phyloP scores from a whole-genome alignment of 1,140 invertebrate species.

The Brachionus rubens region DNA sequence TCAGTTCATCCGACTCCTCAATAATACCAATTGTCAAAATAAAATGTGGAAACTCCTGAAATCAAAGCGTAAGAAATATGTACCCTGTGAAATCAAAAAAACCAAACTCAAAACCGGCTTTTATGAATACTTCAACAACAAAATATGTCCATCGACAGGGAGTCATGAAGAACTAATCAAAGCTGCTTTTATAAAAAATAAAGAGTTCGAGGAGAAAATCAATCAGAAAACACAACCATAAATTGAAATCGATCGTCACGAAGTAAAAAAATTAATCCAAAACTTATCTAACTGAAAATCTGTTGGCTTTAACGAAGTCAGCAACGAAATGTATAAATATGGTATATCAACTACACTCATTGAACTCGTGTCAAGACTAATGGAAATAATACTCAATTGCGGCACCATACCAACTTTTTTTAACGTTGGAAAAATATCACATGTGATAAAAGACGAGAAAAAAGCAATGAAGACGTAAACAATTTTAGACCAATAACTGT shows the following conservation, averaged over 20 bases:
- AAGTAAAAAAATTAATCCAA: background rate
- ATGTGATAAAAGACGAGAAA: background rate
- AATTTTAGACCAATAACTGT: slow-evolving; percentile 3
- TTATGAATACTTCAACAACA: no score
- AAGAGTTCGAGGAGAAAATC: background rate
- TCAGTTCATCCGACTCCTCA: background rate
- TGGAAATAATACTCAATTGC: slow-evolving; percentile 2
- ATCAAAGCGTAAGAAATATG: no score
- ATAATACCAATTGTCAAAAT: background rate
- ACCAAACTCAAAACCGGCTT: no score
- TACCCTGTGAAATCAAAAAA: no score
- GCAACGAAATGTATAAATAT: background rate
- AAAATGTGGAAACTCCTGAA: no score
- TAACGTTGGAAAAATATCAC: slow-evolving; percentile 12
- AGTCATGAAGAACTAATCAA: no score
- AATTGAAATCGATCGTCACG: background rate
- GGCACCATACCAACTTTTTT: background rate
- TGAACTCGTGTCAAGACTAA: background rate
- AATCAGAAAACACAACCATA: background rate
- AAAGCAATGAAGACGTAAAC: background rate
- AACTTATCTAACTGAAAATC: background rate
- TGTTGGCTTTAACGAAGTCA: background rate
- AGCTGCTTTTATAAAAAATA: no score
- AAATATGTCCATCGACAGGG: no score
- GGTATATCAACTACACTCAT: background rate